phyloP scores from a whole-genome alignment of 2,888 invertebrate species.

The Hypolimnas misippus region DNA sequence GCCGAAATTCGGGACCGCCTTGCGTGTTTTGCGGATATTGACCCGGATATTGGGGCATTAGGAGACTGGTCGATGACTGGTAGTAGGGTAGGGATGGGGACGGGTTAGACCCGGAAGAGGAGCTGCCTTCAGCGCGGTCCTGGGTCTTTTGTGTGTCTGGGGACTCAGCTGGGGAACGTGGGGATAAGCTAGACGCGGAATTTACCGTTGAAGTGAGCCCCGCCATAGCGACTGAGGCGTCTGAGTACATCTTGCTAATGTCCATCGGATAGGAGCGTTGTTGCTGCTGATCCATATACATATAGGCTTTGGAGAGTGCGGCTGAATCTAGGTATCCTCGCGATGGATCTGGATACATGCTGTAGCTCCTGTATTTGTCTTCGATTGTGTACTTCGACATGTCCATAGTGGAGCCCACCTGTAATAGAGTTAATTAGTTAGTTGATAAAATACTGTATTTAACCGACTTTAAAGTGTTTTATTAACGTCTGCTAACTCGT shows the following conservation, averaged over 20 bases:
- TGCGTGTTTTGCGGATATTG: constrained; percentile 83
- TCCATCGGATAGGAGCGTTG: constrained; percentile 85
- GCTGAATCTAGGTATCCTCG: constrained; percentile 89
- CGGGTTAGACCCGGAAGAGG: constrained; percentile 86
- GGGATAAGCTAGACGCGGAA: constrained; percentile 74
- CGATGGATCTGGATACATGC: constrained; percentile 90
- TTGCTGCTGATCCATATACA: constrained; percentile 88
- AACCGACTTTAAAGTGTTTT: no score
- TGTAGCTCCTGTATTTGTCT: constrained; percentile 90
- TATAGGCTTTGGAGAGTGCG: constrained; percentile 89
- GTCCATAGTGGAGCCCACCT: constrained; percentile 91
- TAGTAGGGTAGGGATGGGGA: constrained; percentile 85
- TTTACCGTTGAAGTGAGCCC: constrained; percentile 75
- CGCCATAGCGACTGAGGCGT: constrained; percentile 85
- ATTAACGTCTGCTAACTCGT: no score
- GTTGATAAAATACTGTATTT: no score
- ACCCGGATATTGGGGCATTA: constrained; percentile 88
- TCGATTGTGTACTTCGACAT: constrained; percentile 91
- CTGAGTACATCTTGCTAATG: constrained; percentile 87
- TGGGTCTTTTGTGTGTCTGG: constrained; percentile 80
- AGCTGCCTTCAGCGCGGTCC: constrained; percentile 82
- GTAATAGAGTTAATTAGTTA: constrained; percentile 62
- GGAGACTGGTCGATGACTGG: constrained; percentile 82
- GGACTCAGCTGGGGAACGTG: constrained; percentile 80
- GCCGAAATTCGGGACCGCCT: constrained; percentile 87